A percentile compares a stretch with the other conserved stretches of the same genome.
Evolutionary conservation across 2,797 vertebrate genomes (phyloP).

Genomic region (Catamblyrhynchus diadema): DNA sequence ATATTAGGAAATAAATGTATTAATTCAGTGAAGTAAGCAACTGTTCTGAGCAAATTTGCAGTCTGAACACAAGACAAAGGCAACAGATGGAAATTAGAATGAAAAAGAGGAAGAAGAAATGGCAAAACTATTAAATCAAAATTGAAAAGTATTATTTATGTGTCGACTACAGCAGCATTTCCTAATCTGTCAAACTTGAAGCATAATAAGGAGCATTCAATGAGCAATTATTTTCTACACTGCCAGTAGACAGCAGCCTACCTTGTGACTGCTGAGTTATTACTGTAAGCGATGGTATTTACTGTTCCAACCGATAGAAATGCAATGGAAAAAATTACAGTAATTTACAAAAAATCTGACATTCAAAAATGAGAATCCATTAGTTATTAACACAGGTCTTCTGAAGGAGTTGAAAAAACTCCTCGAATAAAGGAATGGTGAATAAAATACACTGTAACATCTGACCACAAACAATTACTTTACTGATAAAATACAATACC

Average conservation of each 20-base stretch:
- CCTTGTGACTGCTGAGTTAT: neutral
- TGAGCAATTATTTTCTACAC: neutral
- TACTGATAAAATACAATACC: neutral
- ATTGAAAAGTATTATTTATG: conserved; percentile 20
- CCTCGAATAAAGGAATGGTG: neutral
- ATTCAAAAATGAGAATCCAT: neutral
- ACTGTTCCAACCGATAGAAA: neutral
- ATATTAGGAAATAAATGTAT: neutral
- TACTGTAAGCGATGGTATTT: neutral
- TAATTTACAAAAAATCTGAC: neutral
- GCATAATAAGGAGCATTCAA: neutral
- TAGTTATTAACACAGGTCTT: neutral
- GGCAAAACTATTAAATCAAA: conserved; percentile 19
- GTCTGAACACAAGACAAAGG: neutral
- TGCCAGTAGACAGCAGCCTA: conserved; percentile 23
- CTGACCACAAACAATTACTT: neutral
- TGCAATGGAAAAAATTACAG: neutral
- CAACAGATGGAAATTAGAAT: neutral
- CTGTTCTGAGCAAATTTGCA: neutral
- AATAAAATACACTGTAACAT: neutral
- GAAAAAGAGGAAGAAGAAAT: neutral
- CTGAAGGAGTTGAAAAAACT: neutral
- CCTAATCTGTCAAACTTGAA: neutral
- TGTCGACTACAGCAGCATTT: neutral
- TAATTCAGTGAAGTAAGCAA: neutral